Percentiles rank a stretch among this genome's conserved stretches.
These are phyloP conservation scores for Melanotaenia pygmaea DNA, from an alignment of 2,797 vertebrate genomes.

Conservation along the genomic window DNA sequence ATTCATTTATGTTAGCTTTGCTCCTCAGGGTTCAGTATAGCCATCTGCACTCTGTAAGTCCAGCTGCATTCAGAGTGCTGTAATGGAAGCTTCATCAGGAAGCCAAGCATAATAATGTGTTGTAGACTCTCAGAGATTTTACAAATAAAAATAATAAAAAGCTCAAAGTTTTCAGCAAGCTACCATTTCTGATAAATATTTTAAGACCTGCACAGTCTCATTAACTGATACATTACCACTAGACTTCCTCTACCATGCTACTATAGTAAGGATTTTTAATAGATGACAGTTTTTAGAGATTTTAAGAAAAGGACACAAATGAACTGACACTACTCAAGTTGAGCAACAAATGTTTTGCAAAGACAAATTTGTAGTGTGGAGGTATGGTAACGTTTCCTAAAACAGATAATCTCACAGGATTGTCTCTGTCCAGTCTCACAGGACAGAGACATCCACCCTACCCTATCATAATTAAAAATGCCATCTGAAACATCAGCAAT, in stretches of 20 bases:
- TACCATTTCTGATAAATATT: background rate
- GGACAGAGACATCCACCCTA: background rate
- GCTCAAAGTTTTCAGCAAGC: background rate
- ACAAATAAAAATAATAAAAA: conserved; percentile 12
- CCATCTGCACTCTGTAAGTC: background rate
- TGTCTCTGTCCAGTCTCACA: too few species aligned
- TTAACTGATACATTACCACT: background rate
- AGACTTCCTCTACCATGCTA: background rate
- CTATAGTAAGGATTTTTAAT: background rate
- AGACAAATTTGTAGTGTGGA: background rate
- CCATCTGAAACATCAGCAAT: conserved; percentile 18
- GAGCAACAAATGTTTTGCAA: background rate
- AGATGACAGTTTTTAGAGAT: conserved; percentile 1
- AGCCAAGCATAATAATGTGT: background rate
- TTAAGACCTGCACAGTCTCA: background rate
- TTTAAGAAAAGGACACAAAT: background rate
- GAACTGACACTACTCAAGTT: conserved; percentile 1
- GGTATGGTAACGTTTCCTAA: conserved; percentile 5
- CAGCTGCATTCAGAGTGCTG: conserved; percentile 9
- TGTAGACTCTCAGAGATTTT: conserved; percentile 1
- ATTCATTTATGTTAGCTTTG: conserved; percentile 4
- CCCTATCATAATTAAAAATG: conserved; percentile 15
- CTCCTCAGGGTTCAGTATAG: background rate
- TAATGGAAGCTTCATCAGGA: conserved; percentile 1
- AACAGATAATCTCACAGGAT: background rate